These are phyloP conservation scores for Caenorhabditis virilis DNA, from an alignment of 2,888 invertebrate genomes.

Conservation along the genomic window DNA sequence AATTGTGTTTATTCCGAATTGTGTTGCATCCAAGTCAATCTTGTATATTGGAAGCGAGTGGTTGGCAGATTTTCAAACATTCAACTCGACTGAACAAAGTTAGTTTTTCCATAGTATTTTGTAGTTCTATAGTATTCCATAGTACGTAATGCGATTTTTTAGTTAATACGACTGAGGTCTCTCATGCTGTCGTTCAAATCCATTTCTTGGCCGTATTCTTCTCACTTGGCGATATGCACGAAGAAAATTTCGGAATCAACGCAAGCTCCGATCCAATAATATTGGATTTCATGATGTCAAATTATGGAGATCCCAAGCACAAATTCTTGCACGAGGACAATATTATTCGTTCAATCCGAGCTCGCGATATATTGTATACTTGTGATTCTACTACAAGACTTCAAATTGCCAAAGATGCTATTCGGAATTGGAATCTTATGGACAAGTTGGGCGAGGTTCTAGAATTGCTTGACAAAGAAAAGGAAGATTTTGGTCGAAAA, in stretches of 20 bases:
- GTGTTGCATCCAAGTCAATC: slow-evolving; percentile 9
- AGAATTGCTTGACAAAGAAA: slow-evolving; percentile 21
- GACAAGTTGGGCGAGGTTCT: too few relatives aligned
- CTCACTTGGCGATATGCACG: slow-evolving; percentile 21
- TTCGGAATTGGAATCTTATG: slow-evolving; percentile 17
- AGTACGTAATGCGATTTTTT: slow-evolving; percentile 17
- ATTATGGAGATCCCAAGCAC: slow-evolving; percentile 13
- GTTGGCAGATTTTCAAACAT: slow-evolving; percentile 1
- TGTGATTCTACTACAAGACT: slow-evolving; percentile 14
- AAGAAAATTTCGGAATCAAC: slow-evolving; percentile 20
- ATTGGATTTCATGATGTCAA: slow-evolving; percentile 19
- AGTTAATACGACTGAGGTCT: slow-evolving; percentile 15
- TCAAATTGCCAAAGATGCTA: slow-evolving; percentile 20
- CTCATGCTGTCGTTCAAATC: slow-evolving; percentile 17
- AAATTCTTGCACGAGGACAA: slow-evolving; percentile 16
- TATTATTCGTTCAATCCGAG: slow-evolving; percentile 12
- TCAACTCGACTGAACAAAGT: slow-evolving; percentile 18
- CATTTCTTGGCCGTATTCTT: slow-evolving; percentile 22
- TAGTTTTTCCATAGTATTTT: slow-evolving; percentile 5
- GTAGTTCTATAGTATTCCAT: slow-evolving; percentile 11
- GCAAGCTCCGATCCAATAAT: slow-evolving; percentile 16
- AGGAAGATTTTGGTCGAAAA: slow-evolving; percentile 8
- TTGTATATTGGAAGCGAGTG: slow-evolving; percentile 12
- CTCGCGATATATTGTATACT: slow-evolving; percentile 16
- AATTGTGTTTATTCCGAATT: slow-evolving; percentile 8